Conservation (phyloP, 1,140 invertebrate species). For the Trichonephila clavata region DNA sequence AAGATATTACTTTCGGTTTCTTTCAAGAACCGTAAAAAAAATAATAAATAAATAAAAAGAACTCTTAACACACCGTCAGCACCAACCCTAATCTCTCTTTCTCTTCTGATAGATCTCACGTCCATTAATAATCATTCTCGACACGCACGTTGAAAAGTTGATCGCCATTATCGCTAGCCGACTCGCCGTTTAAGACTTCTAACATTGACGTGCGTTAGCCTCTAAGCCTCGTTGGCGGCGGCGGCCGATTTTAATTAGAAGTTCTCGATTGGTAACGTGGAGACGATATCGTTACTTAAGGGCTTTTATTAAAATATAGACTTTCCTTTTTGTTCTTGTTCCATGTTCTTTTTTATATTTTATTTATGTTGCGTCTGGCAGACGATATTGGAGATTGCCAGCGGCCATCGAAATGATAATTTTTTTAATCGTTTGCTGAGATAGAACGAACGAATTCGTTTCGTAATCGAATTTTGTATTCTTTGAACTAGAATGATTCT, state of each 20-base stretch:
- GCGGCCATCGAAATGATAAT: neutral
- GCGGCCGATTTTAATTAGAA: slow-evolving; percentile 27
- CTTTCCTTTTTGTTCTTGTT: neutral
- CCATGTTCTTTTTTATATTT: neutral
- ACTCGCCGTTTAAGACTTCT: neutral
- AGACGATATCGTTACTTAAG: slow-evolving; percentile 34
- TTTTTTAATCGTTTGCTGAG: neutral
- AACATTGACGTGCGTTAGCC: neutral
- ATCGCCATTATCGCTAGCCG: neutral
- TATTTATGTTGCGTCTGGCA: slow-evolving; percentile 13
- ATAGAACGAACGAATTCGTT: neutral
- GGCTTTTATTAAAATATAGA: slow-evolving; percentile 35
- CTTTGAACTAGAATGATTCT: too few species aligned
- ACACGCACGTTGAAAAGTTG: slow-evolving; percentile 30
- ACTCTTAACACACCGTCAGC: slow-evolving; percentile 3
- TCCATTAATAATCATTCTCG: slow-evolving; percentile 28
- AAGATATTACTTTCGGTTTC: neutral
- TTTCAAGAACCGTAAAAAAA: neutral
- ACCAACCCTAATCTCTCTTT: neutral
- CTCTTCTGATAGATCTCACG: neutral
- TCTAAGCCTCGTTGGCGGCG: slow-evolving; percentile 15
- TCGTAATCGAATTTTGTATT: too few species aligned
- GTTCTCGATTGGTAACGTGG: slow-evolving; percentile 2
- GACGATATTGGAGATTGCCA: slow-evolving; percentile 16
- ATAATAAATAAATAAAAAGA: neutral